Base-by-base conservation (phyloP, 2,888 invertebrate species). In the Clostera curtula region DNA sequence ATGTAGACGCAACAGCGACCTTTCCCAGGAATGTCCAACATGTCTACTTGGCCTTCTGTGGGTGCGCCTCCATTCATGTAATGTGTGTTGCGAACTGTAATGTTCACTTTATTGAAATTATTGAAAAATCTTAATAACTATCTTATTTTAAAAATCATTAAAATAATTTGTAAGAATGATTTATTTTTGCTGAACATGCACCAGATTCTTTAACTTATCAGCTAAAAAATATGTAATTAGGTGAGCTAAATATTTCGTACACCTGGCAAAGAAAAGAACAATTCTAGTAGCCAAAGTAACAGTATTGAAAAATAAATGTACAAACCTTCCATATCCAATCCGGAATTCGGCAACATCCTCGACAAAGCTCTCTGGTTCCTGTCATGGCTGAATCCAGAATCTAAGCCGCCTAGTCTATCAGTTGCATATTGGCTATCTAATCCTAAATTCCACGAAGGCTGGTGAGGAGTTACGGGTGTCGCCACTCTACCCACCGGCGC, bases 1-100 rank as follows among this genome's bases (percentile, higher is more conserved):
- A 96, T 94, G 68, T 95, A 96, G 39, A 96, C 95, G 60, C 95
- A 95, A 77, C 96, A 96, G 47, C 94, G 88, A 31, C 96, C 96
- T 72, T 96, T 95, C 27, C 96, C 96, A 11, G 96, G 96, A 61
- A 97, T 94, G 60, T 97, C 96, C 69, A 96, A 77, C 94, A 94
- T 95, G 61, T 95, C 95, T 21, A 94, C 93, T 67, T 91, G 91
- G n/a, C 89, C 90, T 43, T 93, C 93, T 27, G 85, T 67, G n/a
- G 84, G 63, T 29, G 65, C 65, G 60, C 79, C 77, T 47, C 90
- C 83, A 67, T 89, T 86, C 85, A 88, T 75, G 43, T 73, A 85
- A 59, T 83, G 82, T 21, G 77, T 69, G 43, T 79, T 83, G 40
- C 85, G 76, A 41, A 74, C 85, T 83, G 60, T 41, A 77, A 70